phyloP scores from a whole-genome alignment of 2,888 invertebrate species.

The Eugnorisma glareosa region DNA sequence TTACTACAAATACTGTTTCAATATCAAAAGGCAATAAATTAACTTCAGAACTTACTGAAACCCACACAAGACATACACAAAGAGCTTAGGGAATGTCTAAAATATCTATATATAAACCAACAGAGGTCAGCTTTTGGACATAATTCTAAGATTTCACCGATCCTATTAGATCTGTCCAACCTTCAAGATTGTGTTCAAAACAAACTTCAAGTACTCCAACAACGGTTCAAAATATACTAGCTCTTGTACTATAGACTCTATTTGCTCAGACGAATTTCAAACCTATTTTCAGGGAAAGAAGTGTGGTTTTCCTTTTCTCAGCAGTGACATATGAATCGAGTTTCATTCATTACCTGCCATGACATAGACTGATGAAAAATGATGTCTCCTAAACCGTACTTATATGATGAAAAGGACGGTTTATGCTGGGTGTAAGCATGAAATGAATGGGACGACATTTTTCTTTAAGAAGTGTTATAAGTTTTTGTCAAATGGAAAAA shows the following conservation, averaged over 20 bases:
- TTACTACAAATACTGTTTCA: background rate
- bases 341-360: constrained; percentile 74
- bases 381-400: constrained; percentile 73
- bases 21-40: background rate
- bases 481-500: constrained; percentile 44
- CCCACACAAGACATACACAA: background rate
- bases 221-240: constrained; percentile 36
- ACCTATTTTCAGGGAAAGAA: accelerated
- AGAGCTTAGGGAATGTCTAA: constrained; percentile 7
- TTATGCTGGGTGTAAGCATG: constrained; percentile 60
- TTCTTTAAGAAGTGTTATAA: constrained; percentile 34
- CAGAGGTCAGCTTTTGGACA: background rate
- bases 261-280: background rate
- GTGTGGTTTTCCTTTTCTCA: background rate
- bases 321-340: constrained; percentile 55
- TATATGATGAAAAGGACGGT: constrained; percentile 70
- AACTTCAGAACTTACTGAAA: background rate
- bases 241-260: background rate
- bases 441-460: constrained; percentile 54
- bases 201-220: constrained; percentile 17
- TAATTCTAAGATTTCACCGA: constrained; percentile 10
- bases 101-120: constrained; percentile 3
- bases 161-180: constrained; percentile 17
- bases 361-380: constrained; percentile 76
- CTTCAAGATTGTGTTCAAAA: constrained; percentile 19